Conservation (phyloP, 2,888 invertebrate species). For the Mythimna pallens region DNA sequence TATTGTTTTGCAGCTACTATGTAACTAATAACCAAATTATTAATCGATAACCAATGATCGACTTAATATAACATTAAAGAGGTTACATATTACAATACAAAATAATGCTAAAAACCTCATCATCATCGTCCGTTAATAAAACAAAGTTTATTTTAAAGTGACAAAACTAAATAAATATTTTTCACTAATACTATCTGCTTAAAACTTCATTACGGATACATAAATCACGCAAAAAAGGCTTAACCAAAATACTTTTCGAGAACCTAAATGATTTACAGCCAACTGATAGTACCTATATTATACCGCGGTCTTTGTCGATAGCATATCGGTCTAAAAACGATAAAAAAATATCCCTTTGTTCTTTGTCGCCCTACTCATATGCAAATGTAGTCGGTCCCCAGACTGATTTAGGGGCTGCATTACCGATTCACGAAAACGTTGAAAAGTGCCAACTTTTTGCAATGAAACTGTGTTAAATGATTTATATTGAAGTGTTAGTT, state of each 20-base stretch:
- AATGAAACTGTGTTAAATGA: constrained; percentile 57
- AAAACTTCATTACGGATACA: constrained; percentile 58
- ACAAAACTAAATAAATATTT: constrained; percentile 15
- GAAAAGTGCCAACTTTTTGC: constrained; percentile 75
- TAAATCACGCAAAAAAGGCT: constrained; percentile 67
- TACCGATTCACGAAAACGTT: constrained; percentile 81
- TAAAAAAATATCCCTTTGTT: constrained; percentile 82
- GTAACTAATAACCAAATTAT: no score
- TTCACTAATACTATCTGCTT: constrained; percentile 34
- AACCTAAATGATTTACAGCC: constrained; percentile 80
- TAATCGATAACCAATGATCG: no score
- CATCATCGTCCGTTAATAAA: not conserved
- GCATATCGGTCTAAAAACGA: constrained; percentile 78
- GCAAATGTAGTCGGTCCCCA: constrained; percentile 82
- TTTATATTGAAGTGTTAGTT: constrained; percentile 54
- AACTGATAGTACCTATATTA: constrained; percentile 74
- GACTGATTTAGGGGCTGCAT: constrained; percentile 85
- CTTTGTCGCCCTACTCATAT: constrained; percentile 88
- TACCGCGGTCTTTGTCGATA: constrained; percentile 81
- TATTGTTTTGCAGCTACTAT: no score
- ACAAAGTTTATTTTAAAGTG: not conserved
- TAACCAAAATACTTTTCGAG: constrained; percentile 59
- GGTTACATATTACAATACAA: no score
- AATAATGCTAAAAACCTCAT: no score
- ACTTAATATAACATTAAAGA: no score